phyloP scores from a whole-genome alignment of 2,888 invertebrate species.

The Clivina fossor region DNA sequence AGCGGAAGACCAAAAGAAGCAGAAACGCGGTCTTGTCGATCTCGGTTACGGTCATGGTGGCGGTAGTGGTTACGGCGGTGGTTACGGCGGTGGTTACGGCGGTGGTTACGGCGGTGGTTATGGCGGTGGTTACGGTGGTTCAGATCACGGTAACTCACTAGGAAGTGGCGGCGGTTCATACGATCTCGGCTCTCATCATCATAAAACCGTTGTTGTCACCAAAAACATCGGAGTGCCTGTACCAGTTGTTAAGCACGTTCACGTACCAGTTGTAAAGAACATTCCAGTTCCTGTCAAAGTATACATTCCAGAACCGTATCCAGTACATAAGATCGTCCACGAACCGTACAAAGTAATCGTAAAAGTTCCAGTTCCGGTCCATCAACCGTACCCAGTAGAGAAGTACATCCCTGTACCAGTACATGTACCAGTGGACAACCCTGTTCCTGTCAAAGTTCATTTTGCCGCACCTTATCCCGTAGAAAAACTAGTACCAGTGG shows the following conservation, averaged over 20 bases:
- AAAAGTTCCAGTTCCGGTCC: slow-evolving; percentile 52
- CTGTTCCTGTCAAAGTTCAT: slow-evolving; percentile 70
- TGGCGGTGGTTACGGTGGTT: slow-evolving; percentile 36
- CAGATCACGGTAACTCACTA: too few species aligned
- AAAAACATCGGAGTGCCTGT: slow-evolving; percentile 68
- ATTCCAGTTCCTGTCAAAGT: slow-evolving; percentile 50
- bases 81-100: slow-evolving; percentile 4
- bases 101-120: slow-evolving; percentile 37
- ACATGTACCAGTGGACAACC: slow-evolving; percentile 60
- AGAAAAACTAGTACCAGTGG: slow-evolving; percentile 65
- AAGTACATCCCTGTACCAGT: slow-evolving; percentile 69
- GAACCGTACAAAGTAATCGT: slow-evolving; percentile 68
- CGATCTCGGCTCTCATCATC: slow-evolving; percentile 16
- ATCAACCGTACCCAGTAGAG: slow-evolving; percentile 69
- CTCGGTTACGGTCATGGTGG: slow-evolving; percentile 70
- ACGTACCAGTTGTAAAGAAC: slow-evolving; percentile 58
- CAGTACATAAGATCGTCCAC: slow-evolving; percentile 68
- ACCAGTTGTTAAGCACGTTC: slow-evolving; percentile 67
- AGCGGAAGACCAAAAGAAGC: slow-evolving; percentile 68
- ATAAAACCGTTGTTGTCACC: slow-evolving; percentile 57
- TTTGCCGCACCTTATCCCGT: slow-evolving; percentile 75
- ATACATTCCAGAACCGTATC: slow-evolving; percentile 58
- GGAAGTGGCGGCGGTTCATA: slow-evolving; percentile 9
- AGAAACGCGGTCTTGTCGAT: slow-evolving; percentile 71
- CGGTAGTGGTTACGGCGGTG: slow-evolving; percentile 12